Conservation (phyloP, 2,113 vertebrate genomes). For the Rhineura floridana region DNA sequence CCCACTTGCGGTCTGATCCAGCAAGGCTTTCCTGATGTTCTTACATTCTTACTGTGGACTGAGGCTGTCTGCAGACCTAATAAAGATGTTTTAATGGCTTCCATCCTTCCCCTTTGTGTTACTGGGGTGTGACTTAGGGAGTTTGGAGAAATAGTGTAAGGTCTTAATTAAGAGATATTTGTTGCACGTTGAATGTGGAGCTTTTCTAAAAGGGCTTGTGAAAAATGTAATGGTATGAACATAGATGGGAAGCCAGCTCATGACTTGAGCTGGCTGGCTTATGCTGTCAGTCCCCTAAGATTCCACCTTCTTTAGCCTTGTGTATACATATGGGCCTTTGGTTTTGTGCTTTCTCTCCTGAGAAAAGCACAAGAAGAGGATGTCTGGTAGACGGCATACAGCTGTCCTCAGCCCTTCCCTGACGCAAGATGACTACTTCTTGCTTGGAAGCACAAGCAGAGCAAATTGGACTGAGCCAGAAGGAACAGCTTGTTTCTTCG, state of each 20-base stretch:
- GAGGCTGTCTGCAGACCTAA: background rate
- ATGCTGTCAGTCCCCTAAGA: background rate
- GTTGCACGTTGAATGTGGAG: background rate
- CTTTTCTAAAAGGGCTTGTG: conserved; percentile 27
- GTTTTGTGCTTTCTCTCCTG: background rate
- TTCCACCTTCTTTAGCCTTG: background rate
- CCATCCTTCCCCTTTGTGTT: background rate
- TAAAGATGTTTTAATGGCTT: background rate
- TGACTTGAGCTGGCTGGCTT: background rate
- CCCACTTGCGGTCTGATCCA: too few species aligned
- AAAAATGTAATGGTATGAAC: background rate
- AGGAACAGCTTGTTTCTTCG: conserved; percentile 39
- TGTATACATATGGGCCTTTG: background rate
- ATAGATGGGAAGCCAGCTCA: background rate
- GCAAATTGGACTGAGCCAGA: background rate
- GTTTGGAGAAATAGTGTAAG: background rate
- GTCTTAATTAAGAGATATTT: background rate
- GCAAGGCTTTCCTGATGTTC: too few species aligned
- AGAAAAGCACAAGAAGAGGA: background rate
- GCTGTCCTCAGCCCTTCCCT: conserved; percentile 33
- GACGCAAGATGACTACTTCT: conserved; percentile 19
- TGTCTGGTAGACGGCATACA: conserved; percentile 13
- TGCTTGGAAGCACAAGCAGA: conserved; percentile 1
- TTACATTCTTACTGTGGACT: too few species aligned
- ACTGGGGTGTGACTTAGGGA: background rate